A percentile compares a stretch with the other conserved stretches of the same genome.
These are phyloP conservation scores for Sturnus vulgaris DNA, from an alignment of 2,113 vertebrate genomes.

Conservation along the genomic window DNA sequence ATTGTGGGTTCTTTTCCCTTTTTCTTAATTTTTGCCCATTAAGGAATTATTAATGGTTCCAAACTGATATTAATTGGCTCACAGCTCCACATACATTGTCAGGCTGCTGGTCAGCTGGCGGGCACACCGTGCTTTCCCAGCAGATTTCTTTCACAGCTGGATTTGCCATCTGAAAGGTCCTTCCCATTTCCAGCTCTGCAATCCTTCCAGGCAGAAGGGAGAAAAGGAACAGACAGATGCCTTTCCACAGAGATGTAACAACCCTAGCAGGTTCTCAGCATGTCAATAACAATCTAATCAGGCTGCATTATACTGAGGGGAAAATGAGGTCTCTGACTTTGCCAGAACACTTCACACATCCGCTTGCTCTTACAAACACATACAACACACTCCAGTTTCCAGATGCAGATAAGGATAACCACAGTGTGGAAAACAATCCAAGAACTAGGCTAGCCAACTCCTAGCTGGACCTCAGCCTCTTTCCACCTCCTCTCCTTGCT, in stretches of 20 bases:
- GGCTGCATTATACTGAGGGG: constrained; percentile 57
- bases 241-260: constrained; percentile 47
- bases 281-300: constrained; percentile 73
- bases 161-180: constrained; percentile 37
- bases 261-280: constrained; percentile 51
- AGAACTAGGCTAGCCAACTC: constrained; percentile 45
- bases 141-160: constrained; percentile 64
- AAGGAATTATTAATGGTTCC: constrained; percentile 48
- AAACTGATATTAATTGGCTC: constrained; percentile 56
- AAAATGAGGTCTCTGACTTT: constrained; percentile 59
- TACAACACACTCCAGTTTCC: constrained; percentile 36
- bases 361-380: constrained; percentile 43
- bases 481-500: constrained; percentile 33
- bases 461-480: constrained; percentile 49
- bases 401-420: constrained; percentile 66
- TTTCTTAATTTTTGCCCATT: background rate
- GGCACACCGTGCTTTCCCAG: constrained; percentile 34
- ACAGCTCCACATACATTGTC: constrained; percentile 24
- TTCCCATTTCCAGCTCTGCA: constrained; percentile 40
- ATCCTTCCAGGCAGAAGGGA: constrained; percentile 38
- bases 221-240: constrained; percentile 33
- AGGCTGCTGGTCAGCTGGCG: constrained; percentile 47
- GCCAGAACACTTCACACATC: constrained; percentile 56
- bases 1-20: background rate
- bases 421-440: constrained; percentile 41